phyloP scores from a whole-genome alignment of 2,797 vertebrate species.

The Apogon talboti region DNA sequence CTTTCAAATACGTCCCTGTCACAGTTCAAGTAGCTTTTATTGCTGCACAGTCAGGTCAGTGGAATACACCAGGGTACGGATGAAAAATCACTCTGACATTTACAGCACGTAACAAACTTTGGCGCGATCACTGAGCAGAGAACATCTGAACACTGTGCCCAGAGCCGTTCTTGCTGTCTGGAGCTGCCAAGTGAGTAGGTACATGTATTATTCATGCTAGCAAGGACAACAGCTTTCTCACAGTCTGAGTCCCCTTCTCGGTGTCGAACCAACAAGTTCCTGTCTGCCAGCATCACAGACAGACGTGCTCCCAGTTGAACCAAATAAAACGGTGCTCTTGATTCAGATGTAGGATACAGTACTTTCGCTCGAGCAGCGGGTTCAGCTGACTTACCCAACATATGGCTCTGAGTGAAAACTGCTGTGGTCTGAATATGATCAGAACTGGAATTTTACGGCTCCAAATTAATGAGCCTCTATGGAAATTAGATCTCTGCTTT shows the following conservation, averaged over 20 bases:
- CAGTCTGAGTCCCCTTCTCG: conserved; percentile 29
- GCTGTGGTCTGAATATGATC: not conserved
- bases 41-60: conserved; percentile 10
- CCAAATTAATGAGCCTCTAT: not conserved
- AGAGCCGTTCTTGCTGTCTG: conserved; percentile 42
- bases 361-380: conserved; percentile 2
- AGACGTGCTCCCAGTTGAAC: conserved; percentile 11
- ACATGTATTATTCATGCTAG: conserved; percentile 58
- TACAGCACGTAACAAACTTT: conserved; percentile 25
- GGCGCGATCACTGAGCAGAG: not conserved
- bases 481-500: not conserved
- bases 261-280: conserved; percentile 32
- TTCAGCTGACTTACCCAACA: not conserved
- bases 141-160: conserved; percentile 37
- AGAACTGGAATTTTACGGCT: conserved; percentile 1
- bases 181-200: conserved; percentile 53
- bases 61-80: conserved; percentile 10
- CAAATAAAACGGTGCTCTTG: conserved; percentile 16
- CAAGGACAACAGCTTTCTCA: conserved; percentile 45
- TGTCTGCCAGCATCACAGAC: conserved; percentile 40
- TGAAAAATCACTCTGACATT: conserved; percentile 42
- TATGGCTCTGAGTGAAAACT: not conserved
- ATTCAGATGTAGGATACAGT: not conserved
- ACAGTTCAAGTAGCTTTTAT: conserved; percentile 18
- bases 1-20: not conserved